Conservation (phyloP, 2,797 vertebrate species). For the Megaceryle alcyon region DNA sequence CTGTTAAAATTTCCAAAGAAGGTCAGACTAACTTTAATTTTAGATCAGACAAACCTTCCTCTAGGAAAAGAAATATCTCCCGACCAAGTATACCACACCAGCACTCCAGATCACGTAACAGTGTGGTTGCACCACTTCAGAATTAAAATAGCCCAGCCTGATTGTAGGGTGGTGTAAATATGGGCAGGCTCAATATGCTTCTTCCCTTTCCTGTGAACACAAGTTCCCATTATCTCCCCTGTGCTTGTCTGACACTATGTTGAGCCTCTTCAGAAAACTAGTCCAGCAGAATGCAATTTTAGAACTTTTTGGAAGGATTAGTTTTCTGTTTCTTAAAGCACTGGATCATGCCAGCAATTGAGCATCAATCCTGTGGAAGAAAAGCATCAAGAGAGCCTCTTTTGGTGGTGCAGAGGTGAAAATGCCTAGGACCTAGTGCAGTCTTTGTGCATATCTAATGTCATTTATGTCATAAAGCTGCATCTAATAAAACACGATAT, state of each 20-base stretch:
- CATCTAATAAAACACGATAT: not conserved
- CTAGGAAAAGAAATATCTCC: not conserved
- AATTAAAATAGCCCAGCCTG: not conserved
- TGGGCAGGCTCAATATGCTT: not conserved
- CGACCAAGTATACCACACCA: not conserved
- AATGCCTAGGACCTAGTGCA: rapidly evolving
- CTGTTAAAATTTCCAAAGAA: not conserved
- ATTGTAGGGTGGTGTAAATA: not conserved
- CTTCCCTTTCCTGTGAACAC: not conserved
- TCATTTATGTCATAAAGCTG: not conserved
- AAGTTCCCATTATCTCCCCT: not conserved
- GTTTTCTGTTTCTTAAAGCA: not conserved
- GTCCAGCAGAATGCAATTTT: not conserved
- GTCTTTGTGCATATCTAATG: not conserved
- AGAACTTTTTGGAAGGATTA: not conserved
- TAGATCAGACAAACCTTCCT: not conserved
- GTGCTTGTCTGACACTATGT: not conserved
- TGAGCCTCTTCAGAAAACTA: not conserved
- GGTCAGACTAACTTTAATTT: not conserved
- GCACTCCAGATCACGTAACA: not conserved
- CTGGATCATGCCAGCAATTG: rapidly evolving
- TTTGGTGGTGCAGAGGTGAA: not conserved
- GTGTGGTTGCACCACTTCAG: not conserved
- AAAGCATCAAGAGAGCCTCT: not conserved
- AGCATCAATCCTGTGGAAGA: not conserved